These are phyloP conservation scores for Eupeodes corollae DNA, from an alignment of 1,140 invertebrate genomes.

Conservation along the genomic window DNA sequence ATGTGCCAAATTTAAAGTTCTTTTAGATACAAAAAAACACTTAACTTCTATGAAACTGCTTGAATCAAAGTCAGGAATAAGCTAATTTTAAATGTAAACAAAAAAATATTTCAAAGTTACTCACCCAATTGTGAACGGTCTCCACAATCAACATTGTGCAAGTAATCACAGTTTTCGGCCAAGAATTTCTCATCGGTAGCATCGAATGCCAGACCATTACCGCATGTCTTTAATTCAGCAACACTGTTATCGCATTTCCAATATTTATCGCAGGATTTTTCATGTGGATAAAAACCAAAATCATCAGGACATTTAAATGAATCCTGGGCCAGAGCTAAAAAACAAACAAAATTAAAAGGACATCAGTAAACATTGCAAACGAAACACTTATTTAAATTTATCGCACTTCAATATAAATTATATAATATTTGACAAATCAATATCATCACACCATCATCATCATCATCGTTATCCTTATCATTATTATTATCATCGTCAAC, in stretches of 20 bases:
- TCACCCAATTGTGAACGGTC: slow-evolving; percentile 72
- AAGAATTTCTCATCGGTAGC: slow-evolving; percentile 76
- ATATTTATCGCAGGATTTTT: slow-evolving; percentile 84
- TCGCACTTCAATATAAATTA: background rate
- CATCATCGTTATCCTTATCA: too few species aligned
- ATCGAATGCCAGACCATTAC: slow-evolving; percentile 88
- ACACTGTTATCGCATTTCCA: slow-evolving; percentile 87
- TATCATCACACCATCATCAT: too few species aligned
- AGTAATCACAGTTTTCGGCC: slow-evolving; percentile 89
- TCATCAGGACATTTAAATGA: slow-evolving; percentile 88
- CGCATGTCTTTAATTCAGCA: slow-evolving; percentile 83
- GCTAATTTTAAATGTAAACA: background rate
- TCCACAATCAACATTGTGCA: slow-evolving; percentile 90
- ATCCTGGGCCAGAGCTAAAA: slow-evolving; percentile 58
- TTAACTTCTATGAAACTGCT: background rate
- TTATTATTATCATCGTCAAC: too few species aligned
- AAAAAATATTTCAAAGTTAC: slow-evolving; percentile 11
- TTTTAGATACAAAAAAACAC: background rate
- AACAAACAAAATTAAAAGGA: slow-evolving; percentile 16
- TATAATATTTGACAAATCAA: too few species aligned
- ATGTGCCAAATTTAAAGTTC: too few species aligned
- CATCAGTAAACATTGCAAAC: slow-evolving; percentile 3
- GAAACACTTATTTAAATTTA: background rate
- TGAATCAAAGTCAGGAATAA: background rate
- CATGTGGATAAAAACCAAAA: slow-evolving; percentile 87